These are phyloP conservation scores for Aplysina aerophoba DNA, from an alignment of 37 sponge, comb jelly and placozoan species.

Conservation along the genomic window DNA sequence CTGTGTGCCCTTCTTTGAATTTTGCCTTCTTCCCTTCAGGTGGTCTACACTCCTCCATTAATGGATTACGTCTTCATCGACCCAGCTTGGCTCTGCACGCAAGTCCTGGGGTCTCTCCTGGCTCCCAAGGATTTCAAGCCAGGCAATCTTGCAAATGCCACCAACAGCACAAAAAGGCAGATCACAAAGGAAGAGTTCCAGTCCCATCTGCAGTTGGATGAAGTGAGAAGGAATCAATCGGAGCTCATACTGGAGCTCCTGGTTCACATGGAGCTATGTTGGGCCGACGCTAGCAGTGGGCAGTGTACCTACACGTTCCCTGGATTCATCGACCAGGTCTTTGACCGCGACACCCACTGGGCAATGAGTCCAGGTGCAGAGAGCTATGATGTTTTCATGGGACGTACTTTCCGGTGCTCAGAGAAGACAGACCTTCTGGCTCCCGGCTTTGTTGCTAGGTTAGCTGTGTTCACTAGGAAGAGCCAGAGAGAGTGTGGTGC, in stretches of 20 bases:
- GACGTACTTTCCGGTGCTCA: conserved; percentile 46
- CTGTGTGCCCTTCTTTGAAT: neutral
- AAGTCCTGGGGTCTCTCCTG: conserved; percentile 73
- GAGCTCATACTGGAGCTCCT: conserved; percentile 56
- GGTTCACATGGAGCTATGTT: conserved; percentile 70
- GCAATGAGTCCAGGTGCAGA: neutral
- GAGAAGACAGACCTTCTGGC: conserved; percentile 66
- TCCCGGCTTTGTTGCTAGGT: conserved; percentile 69
- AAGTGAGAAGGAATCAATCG: conserved; percentile 41
- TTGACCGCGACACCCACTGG: conserved; percentile 48
- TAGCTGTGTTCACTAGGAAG: conserved; percentile 55
- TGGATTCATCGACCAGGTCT: conserved; percentile 18
- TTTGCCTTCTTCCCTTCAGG: conserved; percentile 30
- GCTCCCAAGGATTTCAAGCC: conserved; percentile 63
- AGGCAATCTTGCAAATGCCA: conserved; percentile 23
- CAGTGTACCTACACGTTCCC: conserved; percentile 52
- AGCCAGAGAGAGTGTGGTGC: neutral
- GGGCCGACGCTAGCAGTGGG: conserved; percentile 22
- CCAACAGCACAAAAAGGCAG: conserved; percentile 27
- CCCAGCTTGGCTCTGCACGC: conserved; percentile 75
- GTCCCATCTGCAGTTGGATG: neutral
- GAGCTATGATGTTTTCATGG: conserved; percentile 37
- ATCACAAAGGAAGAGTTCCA: conserved; percentile 51
- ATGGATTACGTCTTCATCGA: conserved; percentile 62
- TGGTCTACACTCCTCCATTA: conserved; percentile 70